Conservation (phyloP, 2,797 vertebrate genomes). For the Rhincodon typus region DNA sequence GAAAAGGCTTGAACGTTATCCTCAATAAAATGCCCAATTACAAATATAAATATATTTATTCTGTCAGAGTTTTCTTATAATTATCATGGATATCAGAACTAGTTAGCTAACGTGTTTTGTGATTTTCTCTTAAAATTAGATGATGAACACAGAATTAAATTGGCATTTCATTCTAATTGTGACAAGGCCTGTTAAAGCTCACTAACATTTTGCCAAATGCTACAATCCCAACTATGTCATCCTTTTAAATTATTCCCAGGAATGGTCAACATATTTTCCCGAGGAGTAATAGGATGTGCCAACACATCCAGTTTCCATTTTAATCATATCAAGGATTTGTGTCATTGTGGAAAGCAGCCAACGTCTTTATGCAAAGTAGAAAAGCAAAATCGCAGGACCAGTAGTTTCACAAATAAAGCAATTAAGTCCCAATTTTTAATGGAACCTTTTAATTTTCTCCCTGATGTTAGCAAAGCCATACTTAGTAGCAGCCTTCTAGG, state of each 20-base stretch:
- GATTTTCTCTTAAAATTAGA: not conserved
- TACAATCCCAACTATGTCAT: not conserved
- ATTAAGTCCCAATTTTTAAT: not conserved
- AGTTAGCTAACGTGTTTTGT: not conserved
- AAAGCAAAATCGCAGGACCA: not conserved
- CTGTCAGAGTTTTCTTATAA: not conserved
- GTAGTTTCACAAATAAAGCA: not conserved
- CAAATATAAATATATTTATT: not conserved
- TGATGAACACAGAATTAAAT: not conserved
- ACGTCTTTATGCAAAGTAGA: not conserved
- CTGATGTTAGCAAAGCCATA: not conserved
- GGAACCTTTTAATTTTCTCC: not conserved
- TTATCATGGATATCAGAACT: not conserved
- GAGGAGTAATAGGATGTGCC: not conserved
- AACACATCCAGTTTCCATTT: too few species aligned
- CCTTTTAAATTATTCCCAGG: not conserved
- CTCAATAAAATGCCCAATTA: not conserved
- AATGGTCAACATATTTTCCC: not conserved
- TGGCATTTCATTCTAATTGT: not conserved
- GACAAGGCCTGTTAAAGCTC: not conserved
- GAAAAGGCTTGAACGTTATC: not conserved
- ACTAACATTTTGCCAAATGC: not conserved
- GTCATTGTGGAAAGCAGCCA: not conserved
- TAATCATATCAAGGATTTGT: not conserved
- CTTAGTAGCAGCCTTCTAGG: not conserved